Evolutionary conservation across 2,888 invertebrate genomes (phyloP), one percentile per base, ranked within the genome.

Genomic region (Melanostoma scalare): DNA sequence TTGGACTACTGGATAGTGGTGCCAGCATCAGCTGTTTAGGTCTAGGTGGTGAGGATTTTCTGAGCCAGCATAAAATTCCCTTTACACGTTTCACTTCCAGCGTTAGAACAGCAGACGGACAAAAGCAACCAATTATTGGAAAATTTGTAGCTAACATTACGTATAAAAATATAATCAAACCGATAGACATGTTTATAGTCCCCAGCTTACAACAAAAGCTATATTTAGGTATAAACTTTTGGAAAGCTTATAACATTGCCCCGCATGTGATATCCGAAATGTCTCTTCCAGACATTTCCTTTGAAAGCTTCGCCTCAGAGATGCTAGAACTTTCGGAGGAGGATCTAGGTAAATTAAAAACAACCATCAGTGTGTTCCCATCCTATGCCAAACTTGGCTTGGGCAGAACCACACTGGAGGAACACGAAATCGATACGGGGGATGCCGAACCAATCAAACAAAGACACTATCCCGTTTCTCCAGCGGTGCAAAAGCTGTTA

Each of bases 221-320:
- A 2, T 85, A 85, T 44, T 36, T 84, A 4, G 79, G 82, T 0
- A 63, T 84, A 2, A 72, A 85, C 38, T 85, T 85, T 10, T 82
- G 78, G 78, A 36, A 38, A 30, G 44, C 8, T 0, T 85, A 75
- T 30, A n/a, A 50, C 4, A 20, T 82, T 2, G 73, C 78, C 6
- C 69, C 71, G 44, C 8, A 36, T 52, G 31, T 80, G 3, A 52
- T 31, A 4, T 6, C 10, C 3, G 38, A 38, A 40, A 55, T 69
- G 5, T 6, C 35, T 2, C 9, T 20, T 20, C 20, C 20, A 1
- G 20, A 20, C 20, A 20, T 20, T 20, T 20, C 20, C 20, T 20
- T 20, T 0, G 20, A 1, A 20, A 20, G 1, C 20, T 0, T 20
- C 20, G 20, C 20, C 20, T 20, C 20, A 20, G 20, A 20, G 20